Evolutionary conservation across 2,888 invertebrate genomes (phyloP).

Genomic region (Odiellus spinosus): DNA sequence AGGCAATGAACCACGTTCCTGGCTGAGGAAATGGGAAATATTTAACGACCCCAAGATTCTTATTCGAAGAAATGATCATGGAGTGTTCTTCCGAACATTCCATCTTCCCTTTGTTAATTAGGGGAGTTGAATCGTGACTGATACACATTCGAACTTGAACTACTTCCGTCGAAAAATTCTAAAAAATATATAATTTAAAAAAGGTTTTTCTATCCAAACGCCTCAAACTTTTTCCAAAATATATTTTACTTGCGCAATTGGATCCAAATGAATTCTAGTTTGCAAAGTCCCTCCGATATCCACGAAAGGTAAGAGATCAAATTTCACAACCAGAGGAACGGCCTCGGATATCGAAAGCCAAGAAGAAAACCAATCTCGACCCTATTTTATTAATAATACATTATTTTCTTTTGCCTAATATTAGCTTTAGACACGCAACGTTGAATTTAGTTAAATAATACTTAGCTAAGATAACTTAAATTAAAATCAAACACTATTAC

Average conservation of each 20-base stretch:
- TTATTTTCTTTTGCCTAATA: no score
- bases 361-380: conserved; percentile 34
- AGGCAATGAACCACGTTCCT: conserved; percentile 33
- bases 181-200: conserved; percentile 7
- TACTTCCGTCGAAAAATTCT: conserved; percentile 24
- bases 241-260: no score
- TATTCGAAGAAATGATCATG: conserved; percentile 3
- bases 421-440: no score
- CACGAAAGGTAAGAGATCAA: conserved; percentile 32
- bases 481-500: no score
- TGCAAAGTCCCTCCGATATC: conserved; percentile 37
- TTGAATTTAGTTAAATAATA: no score
- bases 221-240: no score
- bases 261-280: conserved; percentile 30
- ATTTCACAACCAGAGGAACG: conserved; percentile 26
- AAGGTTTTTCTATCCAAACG: no score
- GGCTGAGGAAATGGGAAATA: conserved; percentile 35
- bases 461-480: no score
- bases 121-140: conserved; percentile 20
- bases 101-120: conserved; percentile 1
- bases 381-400: conserved; percentile 28
- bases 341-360: conserved; percentile 32
- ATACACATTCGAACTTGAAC: conserved; percentile 28
- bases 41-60: conserved; percentile 21
- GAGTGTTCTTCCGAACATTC: background rate